These are phyloP conservation scores for Drosophila emarginata DNA, from an alignment of 2,888 invertebrate species.

Conservation along the genomic window DNA sequence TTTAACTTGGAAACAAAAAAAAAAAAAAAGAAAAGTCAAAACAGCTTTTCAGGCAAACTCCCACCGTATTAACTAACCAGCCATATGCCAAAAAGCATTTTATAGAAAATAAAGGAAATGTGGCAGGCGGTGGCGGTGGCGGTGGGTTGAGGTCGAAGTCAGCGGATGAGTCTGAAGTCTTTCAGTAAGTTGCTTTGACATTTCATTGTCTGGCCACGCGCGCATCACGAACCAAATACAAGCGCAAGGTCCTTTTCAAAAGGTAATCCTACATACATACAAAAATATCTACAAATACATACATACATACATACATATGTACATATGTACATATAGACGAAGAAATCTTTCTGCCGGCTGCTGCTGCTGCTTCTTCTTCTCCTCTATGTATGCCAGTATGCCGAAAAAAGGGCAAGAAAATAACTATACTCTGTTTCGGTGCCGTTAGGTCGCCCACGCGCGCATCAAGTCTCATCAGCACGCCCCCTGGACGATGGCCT, in stretches of 20 bases:
- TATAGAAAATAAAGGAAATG: constrained; percentile 14
- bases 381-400: constrained; percentile 67
- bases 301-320: constrained; percentile 11
- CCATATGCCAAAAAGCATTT: constrained; percentile 50
- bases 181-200: constrained; percentile 50
- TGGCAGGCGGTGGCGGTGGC: neutral
- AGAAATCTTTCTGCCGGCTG: constrained; percentile 16
- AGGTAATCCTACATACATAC: constrained; percentile 23
- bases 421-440: constrained; percentile 56
- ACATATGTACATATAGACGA: neutral
- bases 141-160: neutral
- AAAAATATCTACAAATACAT: neutral
- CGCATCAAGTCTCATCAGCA: constrained; percentile 23
- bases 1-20: constrained; percentile 38
- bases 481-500: constrained; percentile 2
- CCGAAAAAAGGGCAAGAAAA: constrained; percentile 50
- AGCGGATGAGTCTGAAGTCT: neutral
- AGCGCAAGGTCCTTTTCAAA: constrained; percentile 16
- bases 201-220: constrained; percentile 53
- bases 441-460: constrained; percentile 50
- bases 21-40: constrained; percentile 26
- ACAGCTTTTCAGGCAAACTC: constrained; percentile 36
- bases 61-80: constrained; percentile 14
- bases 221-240: constrained; percentile 28
- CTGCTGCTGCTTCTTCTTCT: neutral